phyloP scores from a whole-genome alignment of 2,888 invertebrate genomes.

The Automeris io region DNA sequence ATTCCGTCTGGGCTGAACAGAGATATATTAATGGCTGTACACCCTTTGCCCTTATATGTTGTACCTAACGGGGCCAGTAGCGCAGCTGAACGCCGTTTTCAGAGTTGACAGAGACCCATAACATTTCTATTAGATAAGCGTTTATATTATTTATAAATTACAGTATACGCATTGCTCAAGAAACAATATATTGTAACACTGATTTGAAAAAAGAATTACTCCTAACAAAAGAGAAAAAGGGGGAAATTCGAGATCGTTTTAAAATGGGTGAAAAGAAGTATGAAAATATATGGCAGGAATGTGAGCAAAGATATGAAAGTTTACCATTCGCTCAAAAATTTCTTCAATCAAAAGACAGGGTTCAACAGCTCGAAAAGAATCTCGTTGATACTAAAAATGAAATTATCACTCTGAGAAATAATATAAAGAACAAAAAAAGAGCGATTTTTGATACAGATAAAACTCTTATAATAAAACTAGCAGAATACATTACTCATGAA shows the following conservation, averaged over 20 bases:
- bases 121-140: too few species aligned
- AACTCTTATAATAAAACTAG: constrained; percentile 40
- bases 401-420: constrained; percentile 22
- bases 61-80: too few species aligned
- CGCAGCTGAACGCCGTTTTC: too few species aligned
- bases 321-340: constrained; percentile 47
- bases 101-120: too few species aligned
- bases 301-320: constrained; percentile 50
- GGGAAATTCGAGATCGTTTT: constrained; percentile 33
- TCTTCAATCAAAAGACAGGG: constrained; percentile 28
- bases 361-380: constrained; percentile 24
- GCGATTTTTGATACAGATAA: constrained; percentile 27
- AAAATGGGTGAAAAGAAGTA: constrained; percentile 44
- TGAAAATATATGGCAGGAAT: constrained; percentile 45
- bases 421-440: constrained; percentile 31
- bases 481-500: constrained; percentile 39
- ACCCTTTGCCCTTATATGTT: too few species aligned
- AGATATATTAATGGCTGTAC: too few species aligned
- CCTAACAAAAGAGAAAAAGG: constrained; percentile 37
- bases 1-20: too few species aligned
- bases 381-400: constrained; percentile 31
- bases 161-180: constrained; percentile 38
- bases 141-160: constrained; percentile 15
- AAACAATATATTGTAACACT: constrained; percentile 43
- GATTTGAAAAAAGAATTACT: constrained; percentile 49